phyloP scores from a whole-genome alignment of 2,888 invertebrate species.

The Netelia melanura region DNA sequence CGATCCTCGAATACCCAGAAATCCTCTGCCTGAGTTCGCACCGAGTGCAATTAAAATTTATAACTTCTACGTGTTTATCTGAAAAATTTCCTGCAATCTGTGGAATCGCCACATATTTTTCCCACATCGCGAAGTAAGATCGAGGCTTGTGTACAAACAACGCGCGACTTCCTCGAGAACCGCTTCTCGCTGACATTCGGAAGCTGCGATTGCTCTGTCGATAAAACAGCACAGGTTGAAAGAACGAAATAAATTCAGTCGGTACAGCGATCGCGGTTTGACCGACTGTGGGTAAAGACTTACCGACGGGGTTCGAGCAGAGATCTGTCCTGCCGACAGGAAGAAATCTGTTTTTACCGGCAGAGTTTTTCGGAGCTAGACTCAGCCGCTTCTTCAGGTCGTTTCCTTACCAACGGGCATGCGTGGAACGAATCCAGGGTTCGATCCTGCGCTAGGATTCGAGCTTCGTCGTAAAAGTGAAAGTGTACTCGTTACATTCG shows the following conservation, averaged over 20 bases:
- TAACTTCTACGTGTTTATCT: conserved; percentile 39
- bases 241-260: not conserved
- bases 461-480: conserved; percentile 36
- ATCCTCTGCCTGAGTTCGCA: not conserved
- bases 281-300: not conserved
- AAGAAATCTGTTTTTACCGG: not conserved
- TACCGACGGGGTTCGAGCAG: conserved; percentile 2
- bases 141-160: conserved; percentile 13
- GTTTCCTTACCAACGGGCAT: conserved; percentile 29
- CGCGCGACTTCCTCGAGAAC: conserved; percentile 47
- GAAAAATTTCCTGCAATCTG: conserved; percentile 34
- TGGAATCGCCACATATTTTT: conserved; percentile 8
- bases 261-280: conserved; percentile 14
- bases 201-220: conserved; percentile 11
- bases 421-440: not conserved
- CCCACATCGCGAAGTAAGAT: conserved; percentile 13
- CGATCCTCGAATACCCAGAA: conserved; percentile 37
- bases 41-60: conserved; percentile 45
- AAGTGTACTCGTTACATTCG: conserved; percentile 26
- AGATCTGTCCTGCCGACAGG: conserved; percentile 23
- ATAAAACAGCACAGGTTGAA: not conserved
- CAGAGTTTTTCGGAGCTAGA: not conserved
- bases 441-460: not conserved
- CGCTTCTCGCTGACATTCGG: conserved; percentile 44
- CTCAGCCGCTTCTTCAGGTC: not conserved